Evolutionary conservation across 2,797 vertebrate species (phyloP), one percentile per base, ranked within the genome.

Genomic region (Chelmon rostratus): DNA sequence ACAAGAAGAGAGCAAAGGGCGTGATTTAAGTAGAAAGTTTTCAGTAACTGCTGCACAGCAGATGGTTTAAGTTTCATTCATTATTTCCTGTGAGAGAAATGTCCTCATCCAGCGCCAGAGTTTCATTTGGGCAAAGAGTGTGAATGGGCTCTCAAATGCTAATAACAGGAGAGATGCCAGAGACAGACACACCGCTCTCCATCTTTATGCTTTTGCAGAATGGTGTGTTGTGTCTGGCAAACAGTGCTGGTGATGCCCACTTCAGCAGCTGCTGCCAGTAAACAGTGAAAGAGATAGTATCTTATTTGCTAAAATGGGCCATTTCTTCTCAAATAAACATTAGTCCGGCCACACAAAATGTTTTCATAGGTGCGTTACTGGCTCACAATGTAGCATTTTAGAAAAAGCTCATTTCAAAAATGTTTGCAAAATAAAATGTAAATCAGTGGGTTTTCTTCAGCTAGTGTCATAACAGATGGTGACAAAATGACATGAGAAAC

Each of bases 181-280:
- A 33, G 19, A 33, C 31, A 57, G 25, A 57, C 40, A 10, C 19
- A 52, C 2, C 35, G 13, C 23, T 69, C 58, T 52, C 25, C 35
- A 8, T 38, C 58, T 62, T 56, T 33, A 11, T 47, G 75, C 57
- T 59, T 53, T 69, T 25, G 46, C 23, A 76, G 49, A 61, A 54
- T 23, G 23, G n/a, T 5, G 46, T 31, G 49, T 63, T 15, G 62
- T 61, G 16, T 1, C 16, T 40, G 33, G 46, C 13, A 18, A 37
- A 37, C 25, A 8, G 50, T 11, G 33, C 18, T 46, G 59, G 50
- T 11, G 64, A 63, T 46, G 50, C 28, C 47, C 47, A 56, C 54
- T 59, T 64, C 7, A 23, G 57, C 8, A 31, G 25, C 54, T 13
- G 78, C 56, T 76, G 64, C 63, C 70, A 57, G 28, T 50, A 67